A percentile compares a stretch with the other conserved stretches of the same genome.
phyloP scores from a whole-genome alignment of 2,888 invertebrate species.

The Anaspis maculata region DNA sequence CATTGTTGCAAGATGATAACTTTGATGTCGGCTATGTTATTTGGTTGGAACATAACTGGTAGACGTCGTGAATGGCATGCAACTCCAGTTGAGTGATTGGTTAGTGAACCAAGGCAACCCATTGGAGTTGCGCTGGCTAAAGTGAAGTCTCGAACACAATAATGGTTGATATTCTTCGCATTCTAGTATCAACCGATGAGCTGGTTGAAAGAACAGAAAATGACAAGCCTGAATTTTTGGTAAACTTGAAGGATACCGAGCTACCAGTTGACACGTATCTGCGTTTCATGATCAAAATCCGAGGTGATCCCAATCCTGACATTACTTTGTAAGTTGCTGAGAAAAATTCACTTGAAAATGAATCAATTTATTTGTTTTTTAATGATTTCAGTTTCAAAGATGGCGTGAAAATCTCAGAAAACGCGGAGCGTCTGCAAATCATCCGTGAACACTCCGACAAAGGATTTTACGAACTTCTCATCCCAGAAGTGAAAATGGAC shows the following conservation, averaged over 20 bases:
- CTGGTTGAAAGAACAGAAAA: constrained; percentile 58
- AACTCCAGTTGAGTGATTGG: too few relatives aligned
- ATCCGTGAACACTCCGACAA: constrained; percentile 66
- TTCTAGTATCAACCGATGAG: constrained; percentile 62
- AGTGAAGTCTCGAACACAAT: too few relatives aligned
- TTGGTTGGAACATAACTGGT: too few relatives aligned
- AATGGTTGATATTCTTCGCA: too few relatives aligned
- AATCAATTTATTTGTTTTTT: too few relatives aligned
- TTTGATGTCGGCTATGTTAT: too few relatives aligned
- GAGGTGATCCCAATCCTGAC: constrained; percentile 81
- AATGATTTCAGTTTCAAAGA: constrained; percentile 70
- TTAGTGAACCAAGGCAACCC: too few relatives aligned
- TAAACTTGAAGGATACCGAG: constrained; percentile 81
- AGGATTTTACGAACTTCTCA: constrained; percentile 82
- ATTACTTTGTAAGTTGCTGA: constrained; percentile 74
- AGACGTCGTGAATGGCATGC: too few relatives aligned
- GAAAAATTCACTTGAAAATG: not conserved
- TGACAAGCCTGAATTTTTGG: constrained; percentile 75
- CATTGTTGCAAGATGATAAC: too few relatives aligned
- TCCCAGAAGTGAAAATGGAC: constrained; percentile 64
- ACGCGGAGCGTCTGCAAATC: constrained; percentile 60
- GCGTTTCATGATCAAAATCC: constrained; percentile 81
- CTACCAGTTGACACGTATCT: constrained; percentile 78
- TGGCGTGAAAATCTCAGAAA: constrained; percentile 59
- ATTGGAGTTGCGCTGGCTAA: too few relatives aligned